phyloP scores from a whole-genome alignment of 2,113 vertebrate genomes.

The Neofelis nebulosa region DNA sequence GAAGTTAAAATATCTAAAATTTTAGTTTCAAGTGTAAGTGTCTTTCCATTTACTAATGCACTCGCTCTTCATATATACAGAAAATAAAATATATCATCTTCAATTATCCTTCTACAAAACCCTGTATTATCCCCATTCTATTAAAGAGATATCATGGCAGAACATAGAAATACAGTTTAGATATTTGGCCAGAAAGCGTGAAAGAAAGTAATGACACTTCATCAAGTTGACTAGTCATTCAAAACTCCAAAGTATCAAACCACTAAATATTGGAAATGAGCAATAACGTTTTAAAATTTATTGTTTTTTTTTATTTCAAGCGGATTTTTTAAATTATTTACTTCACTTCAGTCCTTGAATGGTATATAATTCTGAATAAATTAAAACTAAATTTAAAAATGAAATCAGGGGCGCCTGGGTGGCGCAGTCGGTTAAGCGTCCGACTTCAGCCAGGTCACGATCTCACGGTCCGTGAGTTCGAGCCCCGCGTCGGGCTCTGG shows the following conservation, averaged over 20 bases:
- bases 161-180: neutral
- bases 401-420: too few relatives aligned
- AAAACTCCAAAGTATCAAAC: conserved; percentile 41
- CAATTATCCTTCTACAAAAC: conserved; percentile 21
- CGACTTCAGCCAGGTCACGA: too few relatives aligned
- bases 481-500: too few relatives aligned
- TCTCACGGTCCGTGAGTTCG: too few relatives aligned
- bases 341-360: neutral
- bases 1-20: neutral
- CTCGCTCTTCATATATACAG: neutral
- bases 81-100: conserved; percentile 47
- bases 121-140: neutral
- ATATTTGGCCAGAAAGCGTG: neutral
- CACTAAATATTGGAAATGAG: conserved; percentile 38
- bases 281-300: neutral
- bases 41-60: neutral
- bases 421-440: too few relatives aligned
- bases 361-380: neutral
- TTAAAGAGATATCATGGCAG: conserved; percentile 12
- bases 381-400: neutral
- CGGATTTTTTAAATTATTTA: neutral
- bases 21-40: neutral
- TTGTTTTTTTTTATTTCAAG: conserved; percentile 19
- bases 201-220: conserved; percentile 57
- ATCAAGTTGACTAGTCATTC: conserved; percentile 52